Evolutionary conservation across 2,113 vertebrate genomes (phyloP).

Genomic region (Mormyrus lacerda): DNA sequence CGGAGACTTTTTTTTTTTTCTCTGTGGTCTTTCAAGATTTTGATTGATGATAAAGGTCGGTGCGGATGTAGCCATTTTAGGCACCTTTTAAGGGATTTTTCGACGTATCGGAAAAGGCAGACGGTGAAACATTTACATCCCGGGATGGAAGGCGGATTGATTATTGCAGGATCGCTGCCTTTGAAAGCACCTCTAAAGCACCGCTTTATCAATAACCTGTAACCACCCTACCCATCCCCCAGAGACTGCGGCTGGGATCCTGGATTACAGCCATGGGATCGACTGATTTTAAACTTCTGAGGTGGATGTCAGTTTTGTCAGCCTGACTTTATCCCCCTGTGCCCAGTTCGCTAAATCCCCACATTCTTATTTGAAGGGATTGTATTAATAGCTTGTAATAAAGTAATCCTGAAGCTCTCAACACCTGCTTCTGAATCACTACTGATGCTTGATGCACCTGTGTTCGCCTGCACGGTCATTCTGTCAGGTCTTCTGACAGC

Average conservation of each 20-base stretch:
- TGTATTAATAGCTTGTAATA: neutral
- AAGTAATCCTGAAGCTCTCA: neutral
- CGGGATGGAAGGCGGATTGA: neutral
- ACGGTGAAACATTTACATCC: neutral
- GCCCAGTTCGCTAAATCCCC: neutral
- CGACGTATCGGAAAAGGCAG: neutral
- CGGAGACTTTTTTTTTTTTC: neutral
- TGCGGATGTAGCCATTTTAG: neutral
- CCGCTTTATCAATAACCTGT: slow-evolving; percentile 2
- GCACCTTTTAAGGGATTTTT: neutral
- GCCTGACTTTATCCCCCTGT: neutral
- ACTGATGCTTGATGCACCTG: neutral
- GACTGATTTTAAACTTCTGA: neutral
- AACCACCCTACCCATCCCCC: neutral
- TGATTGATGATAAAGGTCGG: slow-evolving; percentile 9
- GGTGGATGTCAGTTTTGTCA: neutral
- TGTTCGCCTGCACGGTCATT: neutral
- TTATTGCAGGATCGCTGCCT: neutral
- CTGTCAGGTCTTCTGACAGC: neutral
- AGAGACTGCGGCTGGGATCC: neutral
- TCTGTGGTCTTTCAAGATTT: neutral
- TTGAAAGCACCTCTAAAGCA: neutral
- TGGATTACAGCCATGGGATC: neutral
- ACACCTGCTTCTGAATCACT: neutral
- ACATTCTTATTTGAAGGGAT: neutral